phyloP scores from a whole-genome alignment of 2,797 vertebrate species.

The Spinibarbus caldwelli region DNA sequence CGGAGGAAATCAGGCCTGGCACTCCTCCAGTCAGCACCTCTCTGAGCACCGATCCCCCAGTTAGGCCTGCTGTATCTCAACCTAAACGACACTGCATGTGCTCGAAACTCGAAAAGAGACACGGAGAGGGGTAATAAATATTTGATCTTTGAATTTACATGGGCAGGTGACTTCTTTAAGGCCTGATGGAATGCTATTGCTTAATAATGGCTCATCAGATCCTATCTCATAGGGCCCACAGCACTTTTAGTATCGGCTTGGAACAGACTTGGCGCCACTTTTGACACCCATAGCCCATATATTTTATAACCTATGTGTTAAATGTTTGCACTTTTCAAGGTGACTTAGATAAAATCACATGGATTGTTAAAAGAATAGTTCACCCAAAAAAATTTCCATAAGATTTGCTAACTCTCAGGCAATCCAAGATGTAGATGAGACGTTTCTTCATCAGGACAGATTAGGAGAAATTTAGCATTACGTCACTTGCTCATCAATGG shows the following conservation, averaged over 20 bases:
- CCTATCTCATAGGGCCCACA: not conserved
- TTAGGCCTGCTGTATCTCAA: not conserved
- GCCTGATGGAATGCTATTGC: not conserved
- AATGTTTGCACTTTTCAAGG: not conserved
- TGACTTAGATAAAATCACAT: not conserved
- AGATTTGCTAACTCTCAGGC: not conserved
- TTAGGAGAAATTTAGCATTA: not conserved
- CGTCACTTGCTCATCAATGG: not conserved
- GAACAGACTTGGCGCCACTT: not conserved
- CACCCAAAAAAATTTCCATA: not conserved
- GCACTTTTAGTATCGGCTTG: not conserved
- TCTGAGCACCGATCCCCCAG: constrained; percentile 50
- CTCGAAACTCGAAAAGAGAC: not conserved
- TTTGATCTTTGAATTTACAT: not conserved
- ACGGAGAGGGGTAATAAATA: not conserved
- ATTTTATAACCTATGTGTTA: not conserved
- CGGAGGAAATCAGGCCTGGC: constrained; percentile 55
- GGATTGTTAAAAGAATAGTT: not conserved
- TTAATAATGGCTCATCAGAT: not conserved
- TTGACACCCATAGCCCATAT: not conserved
- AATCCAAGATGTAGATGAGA: not conserved
- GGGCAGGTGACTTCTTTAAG: not conserved
- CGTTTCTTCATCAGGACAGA: not conserved
- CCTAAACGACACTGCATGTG: not conserved
- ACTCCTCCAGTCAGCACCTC: constrained; percentile 33